Base-by-base conservation (phyloP, 2,888 invertebrate genomes). In the Argyra leucocephala region DNA sequence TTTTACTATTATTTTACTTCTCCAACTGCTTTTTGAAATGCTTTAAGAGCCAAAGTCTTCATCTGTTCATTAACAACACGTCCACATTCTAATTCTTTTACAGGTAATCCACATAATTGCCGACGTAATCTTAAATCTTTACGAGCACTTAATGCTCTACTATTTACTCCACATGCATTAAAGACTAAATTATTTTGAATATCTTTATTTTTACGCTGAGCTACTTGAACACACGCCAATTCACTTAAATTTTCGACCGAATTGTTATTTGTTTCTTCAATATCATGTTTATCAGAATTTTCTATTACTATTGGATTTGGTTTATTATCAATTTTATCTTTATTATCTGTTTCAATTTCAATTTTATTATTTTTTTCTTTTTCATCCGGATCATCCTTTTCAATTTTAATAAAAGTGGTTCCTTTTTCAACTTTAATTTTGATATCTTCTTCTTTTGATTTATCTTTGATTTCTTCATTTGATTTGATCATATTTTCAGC, bases 61-160 rank as follows among this genome's bases (percentile, higher is more conserved):
- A 79, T 67, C 62, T 74, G 73, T 12, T 76, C 74, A 66, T 73
- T 77, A 21, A 75, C 74, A 7, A 74, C 73, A 5, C 74, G 73
- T 2, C 74, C 73, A 23, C 76, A 82, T 22, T 83, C 82, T 64
- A 83, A 79, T 71, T 88, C 88, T 6, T 84, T 83, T 1, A 85
- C 81, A 0, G 89, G 88, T 71, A 89, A 78, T 70, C 86, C 84
- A 73, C 88, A 88, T 62, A 91, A 77, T 74, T 87, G 86, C 37
- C 88, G 80, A 10, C 88, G 82, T 67, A 93, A 83, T 31, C 88
- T 87, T 66, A 93, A 80, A 76, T 93, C 93, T 64, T 88, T 83
- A 22, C 92, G 83, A 9, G 93, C 91, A 70, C 90, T 90, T 62
- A 93, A 78, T 0, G 91, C 93, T 21, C 90, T 83, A 31, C 90